Conservation (phyloP, 2,888 invertebrate species). For the Amorpha juglandis region DNA sequence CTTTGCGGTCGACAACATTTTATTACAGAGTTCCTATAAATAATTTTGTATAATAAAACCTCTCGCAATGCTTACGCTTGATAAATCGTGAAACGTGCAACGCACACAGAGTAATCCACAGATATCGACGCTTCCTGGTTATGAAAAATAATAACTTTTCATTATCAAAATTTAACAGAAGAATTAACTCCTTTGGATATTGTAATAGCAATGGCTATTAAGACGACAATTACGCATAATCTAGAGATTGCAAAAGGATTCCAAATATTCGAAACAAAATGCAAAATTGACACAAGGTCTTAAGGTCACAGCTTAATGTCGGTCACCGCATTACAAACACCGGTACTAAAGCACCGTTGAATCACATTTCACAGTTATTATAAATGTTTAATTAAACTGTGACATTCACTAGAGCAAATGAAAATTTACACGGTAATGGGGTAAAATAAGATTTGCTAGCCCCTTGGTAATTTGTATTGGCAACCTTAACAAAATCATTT, state of each 20-base stretch:
- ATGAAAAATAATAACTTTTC: not conserved
- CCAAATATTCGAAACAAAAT: not conserved
- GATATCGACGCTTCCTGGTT: not conserved
- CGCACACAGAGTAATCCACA: not conserved
- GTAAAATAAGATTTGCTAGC: not conserved
- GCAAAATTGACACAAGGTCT: not conserved
- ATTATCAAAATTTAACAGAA: not conserved
- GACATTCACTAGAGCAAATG: not conserved
- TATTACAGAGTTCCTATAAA: conserved; percentile 29
- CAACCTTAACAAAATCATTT: not conserved
- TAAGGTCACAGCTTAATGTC: not conserved
- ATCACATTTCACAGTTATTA: not conserved
- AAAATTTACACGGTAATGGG: not conserved
- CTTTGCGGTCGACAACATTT: conserved; percentile 29
- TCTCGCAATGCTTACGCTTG: conserved; percentile 16
- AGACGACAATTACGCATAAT: not conserved
- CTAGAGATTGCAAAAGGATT: not conserved
- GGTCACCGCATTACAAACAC: conserved; percentile 6
- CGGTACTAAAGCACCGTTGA: not conserved
- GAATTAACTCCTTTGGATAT: not conserved
- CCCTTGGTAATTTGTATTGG: not conserved
- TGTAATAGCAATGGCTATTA: not conserved
- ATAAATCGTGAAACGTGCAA: conserved; percentile 11
- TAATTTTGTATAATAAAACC: no score
- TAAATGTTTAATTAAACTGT: not conserved